Conservation (phyloP, 2,797 vertebrate genomes). For the Telmatherina bonti region DNA sequence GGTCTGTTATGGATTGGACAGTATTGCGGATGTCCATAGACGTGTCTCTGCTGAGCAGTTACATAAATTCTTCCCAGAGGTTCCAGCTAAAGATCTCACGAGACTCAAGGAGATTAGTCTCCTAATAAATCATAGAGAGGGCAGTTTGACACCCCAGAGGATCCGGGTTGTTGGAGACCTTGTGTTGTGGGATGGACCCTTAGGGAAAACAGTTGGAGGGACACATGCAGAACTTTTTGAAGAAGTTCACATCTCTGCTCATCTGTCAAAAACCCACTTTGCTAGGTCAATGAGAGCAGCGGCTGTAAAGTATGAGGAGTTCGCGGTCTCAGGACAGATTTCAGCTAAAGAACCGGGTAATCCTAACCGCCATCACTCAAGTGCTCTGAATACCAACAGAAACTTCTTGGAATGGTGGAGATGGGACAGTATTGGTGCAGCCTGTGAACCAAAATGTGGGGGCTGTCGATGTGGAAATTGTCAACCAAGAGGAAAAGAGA, state of each 20-base stretch:
- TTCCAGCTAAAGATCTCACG: too few species aligned
- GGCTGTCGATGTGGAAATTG: conserved; percentile 11
- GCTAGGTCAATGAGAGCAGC: conserved; percentile 6
- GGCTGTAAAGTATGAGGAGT: neutral
- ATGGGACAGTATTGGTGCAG: conserved; percentile 7
- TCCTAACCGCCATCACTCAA: too few species aligned
- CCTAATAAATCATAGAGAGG: conserved; percentile 21
- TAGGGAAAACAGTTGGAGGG: conserved; percentile 1
- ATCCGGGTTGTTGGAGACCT: conserved; percentile 18
- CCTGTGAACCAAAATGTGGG: neutral
- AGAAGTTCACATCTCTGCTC: neutral
- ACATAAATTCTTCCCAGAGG: too few species aligned
- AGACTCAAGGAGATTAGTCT: neutral
- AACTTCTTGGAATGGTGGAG: conserved; percentile 8
- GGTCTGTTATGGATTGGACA: conserved; percentile 1
- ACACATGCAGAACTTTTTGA: conserved; percentile 20
- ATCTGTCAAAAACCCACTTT: conserved; percentile 5
- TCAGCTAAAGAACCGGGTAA: too few species aligned
- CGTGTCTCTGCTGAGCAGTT: neutral
- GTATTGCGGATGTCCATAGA: neutral
- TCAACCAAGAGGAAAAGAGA: conserved; percentile 2
- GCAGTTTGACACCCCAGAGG: conserved; percentile 9
- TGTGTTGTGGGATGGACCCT: too few species aligned
- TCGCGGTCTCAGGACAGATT: neutral
- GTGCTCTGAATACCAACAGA: too few species aligned